Conservation (phyloP, 2,113 vertebrate genomes). For the Oostethus manadensis region DNA sequence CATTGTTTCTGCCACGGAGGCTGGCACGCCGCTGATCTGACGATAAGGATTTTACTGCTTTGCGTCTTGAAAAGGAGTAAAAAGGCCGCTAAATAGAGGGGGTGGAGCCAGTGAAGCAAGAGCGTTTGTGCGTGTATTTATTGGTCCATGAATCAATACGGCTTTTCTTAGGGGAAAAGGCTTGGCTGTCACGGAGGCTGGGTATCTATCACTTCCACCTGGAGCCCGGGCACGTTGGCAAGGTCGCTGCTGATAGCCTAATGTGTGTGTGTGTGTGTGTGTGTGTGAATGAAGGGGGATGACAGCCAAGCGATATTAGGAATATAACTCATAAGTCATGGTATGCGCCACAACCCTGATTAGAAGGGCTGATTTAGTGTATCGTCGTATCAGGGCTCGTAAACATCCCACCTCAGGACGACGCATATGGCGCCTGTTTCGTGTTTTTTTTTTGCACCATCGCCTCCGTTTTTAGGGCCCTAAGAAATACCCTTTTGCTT, state of each 20-base stretch:
- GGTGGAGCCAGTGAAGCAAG: conserved; percentile 48
- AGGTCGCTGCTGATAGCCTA: conserved; percentile 66
- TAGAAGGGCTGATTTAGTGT: conserved; percentile 67
- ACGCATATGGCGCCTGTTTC: conserved; percentile 59
- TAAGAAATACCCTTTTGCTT: too few relatives aligned
- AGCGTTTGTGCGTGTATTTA: conserved; percentile 74
- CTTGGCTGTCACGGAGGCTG: conserved; percentile 47
- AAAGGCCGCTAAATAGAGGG: conserved; percentile 31
- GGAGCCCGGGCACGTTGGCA: conserved; percentile 53
- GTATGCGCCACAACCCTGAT: conserved; percentile 63
- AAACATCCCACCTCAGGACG: conserved; percentile 58
- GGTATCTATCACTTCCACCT: conserved; percentile 75
- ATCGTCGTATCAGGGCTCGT: conserved; percentile 47
- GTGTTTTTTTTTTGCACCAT: conserved; percentile 69
- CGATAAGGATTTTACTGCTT: conserved; percentile 70
- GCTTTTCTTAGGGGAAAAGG: conserved; percentile 68
- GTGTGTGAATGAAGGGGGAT: conserved; percentile 51
- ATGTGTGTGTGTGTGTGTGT: conserved; percentile 7
- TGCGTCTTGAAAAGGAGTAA: conserved; percentile 38
- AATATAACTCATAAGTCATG: conserved; percentile 69
- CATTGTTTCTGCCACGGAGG: conserved; percentile 79
- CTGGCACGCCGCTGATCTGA: conserved; percentile 72
- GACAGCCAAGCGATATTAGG: conserved; percentile 57
- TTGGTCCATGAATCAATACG: conserved; percentile 74
- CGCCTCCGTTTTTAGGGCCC: conserved; percentile 51